Evolutionary conservation across 2,888 invertebrate species (phyloP).

Genomic region (Cryptus armator): DNA sequence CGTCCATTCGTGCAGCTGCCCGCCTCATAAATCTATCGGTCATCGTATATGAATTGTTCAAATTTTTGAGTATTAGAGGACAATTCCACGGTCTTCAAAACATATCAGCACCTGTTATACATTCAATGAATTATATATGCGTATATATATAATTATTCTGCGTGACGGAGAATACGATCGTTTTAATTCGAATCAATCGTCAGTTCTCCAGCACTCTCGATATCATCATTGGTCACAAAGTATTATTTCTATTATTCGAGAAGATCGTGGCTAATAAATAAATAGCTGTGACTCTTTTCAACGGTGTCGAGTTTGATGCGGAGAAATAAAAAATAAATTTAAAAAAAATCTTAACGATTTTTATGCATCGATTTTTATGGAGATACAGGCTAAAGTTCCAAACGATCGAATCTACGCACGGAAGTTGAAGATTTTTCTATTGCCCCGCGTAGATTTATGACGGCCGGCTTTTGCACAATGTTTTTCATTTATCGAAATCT

Average conservation of each 20-base stretch:
- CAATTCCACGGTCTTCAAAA: slow-evolving; percentile 63
- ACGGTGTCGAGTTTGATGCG: neutral
- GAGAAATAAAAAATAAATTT: neutral
- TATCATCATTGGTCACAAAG: slow-evolving; percentile 24
- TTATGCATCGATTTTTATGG: neutral
- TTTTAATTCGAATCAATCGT: neutral
- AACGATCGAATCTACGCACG: neutral
- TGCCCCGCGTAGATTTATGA: slow-evolving; percentile 30
- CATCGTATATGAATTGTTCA: slow-evolving; percentile 16
- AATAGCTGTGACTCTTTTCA: neutral
- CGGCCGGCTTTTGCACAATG: slow-evolving; percentile 52
- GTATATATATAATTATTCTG: slow-evolving; percentile 17
- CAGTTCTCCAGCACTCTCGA: neutral
- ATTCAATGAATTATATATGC: slow-evolving; percentile 44
- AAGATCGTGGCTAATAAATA: slow-evolving; percentile 25
- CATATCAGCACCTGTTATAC: slow-evolving; percentile 68
- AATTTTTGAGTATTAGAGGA: slow-evolving; percentile 19
- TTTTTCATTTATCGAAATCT: slow-evolving; percentile 11
- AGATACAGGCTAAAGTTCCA: neutral
- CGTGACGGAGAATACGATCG: slow-evolving; percentile 18
- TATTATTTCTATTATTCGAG: slow-evolving; percentile 37
- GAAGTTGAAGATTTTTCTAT: slow-evolving; percentile 3
- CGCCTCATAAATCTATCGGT: slow-evolving; percentile 73
- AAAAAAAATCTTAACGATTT: neutral
- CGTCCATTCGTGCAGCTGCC: slow-evolving; percentile 70